Conservation (phyloP, 1,140 invertebrate genomes). For the Anagrus nilaparvatae region DNA sequence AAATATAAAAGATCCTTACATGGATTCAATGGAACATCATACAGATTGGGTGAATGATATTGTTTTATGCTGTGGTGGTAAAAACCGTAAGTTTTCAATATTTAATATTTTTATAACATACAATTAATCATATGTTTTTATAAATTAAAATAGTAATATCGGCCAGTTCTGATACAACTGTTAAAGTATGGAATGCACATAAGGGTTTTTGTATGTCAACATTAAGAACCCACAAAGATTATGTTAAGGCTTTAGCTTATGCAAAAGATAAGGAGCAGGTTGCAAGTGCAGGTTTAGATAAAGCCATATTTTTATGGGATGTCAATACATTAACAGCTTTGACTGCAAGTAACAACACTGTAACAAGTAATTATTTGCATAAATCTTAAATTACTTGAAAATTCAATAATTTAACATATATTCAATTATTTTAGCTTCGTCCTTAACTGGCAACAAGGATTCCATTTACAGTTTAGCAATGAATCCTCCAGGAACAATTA, state of each 20-base stretch:
- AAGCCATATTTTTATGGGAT: slow-evolving; percentile 98
- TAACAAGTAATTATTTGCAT: slow-evolving; percentile 75
- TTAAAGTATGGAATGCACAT: slow-evolving; percentile 99
- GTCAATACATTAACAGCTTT: slow-evolving; percentile 95
- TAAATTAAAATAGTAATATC: slow-evolving; percentile 97
- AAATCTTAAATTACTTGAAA: too few relatives aligned
- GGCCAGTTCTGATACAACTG: slow-evolving; percentile 97
- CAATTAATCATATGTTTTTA: slow-evolving; percentile 7
- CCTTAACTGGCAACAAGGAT: slow-evolving; percentile 92
- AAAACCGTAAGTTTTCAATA: slow-evolving; percentile 61
- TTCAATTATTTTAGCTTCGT: slow-evolving; percentile 67
- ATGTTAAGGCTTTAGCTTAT: slow-evolving; percentile 96
- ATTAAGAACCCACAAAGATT: slow-evolving; percentile 94
- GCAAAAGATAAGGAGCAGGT: slow-evolving; percentile 96
- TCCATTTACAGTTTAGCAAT: slow-evolving; percentile 98
- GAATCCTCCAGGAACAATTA: slow-evolving; percentile 91
- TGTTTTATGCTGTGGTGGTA: slow-evolving; percentile 90
- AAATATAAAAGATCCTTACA: slow-evolving; percentile 68
- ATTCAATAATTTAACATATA: slow-evolving; percentile 14
- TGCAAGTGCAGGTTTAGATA: slow-evolving; percentile 93
- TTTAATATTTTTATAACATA: slow-evolving; percentile 7
- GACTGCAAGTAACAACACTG: slow-evolving; percentile 97
- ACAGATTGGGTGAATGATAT: slow-evolving; percentile 99
- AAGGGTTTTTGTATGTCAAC: slow-evolving; percentile 99
- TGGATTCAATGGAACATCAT: slow-evolving; percentile 95